These are phyloP conservation scores for Tragelaphus strepsiceros DNA, from an alignment of 2,113 vertebrate genomes.

Conservation along the genomic window DNA sequence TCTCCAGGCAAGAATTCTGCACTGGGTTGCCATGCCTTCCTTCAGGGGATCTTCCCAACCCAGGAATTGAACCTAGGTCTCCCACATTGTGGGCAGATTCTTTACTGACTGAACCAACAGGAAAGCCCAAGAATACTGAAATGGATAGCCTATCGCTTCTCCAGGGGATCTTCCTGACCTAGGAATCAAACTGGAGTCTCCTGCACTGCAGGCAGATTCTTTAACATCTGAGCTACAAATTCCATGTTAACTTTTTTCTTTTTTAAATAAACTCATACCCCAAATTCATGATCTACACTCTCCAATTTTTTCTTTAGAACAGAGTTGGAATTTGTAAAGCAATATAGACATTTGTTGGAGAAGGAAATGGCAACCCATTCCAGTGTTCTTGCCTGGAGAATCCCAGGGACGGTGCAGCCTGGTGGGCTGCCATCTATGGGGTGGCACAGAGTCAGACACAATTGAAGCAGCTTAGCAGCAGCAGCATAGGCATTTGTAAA, in stretches of 20 bases:
- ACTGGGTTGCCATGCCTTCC: neutral
- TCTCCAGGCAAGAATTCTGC: neutral
- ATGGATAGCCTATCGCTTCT: neutral
- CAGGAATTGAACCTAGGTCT: neutral
- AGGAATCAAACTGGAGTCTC: neutral
- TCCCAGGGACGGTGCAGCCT: no score
- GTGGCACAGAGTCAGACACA: no score
- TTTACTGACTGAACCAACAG: neutral
- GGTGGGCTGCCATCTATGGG: no score
- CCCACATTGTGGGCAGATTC: fast-evolving
- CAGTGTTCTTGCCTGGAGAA: no score
- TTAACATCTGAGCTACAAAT: neutral
- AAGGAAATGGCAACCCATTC: no score
- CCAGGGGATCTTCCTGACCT: neutral
- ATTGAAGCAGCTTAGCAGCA: no score
- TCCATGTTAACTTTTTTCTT: neutral
- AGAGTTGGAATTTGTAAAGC: neutral
- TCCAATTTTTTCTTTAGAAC: neutral
- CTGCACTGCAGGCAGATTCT: neutral
- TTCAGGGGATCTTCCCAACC: neutral
- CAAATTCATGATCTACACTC: neutral
- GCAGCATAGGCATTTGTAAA: neutral
- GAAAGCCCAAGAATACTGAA: neutral
- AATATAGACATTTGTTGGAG: neutral
- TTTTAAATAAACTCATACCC: neutral